Base-by-base conservation (phyloP, 2,888 invertebrate species). In the Imbricaverruca yamaguchii region DNA sequence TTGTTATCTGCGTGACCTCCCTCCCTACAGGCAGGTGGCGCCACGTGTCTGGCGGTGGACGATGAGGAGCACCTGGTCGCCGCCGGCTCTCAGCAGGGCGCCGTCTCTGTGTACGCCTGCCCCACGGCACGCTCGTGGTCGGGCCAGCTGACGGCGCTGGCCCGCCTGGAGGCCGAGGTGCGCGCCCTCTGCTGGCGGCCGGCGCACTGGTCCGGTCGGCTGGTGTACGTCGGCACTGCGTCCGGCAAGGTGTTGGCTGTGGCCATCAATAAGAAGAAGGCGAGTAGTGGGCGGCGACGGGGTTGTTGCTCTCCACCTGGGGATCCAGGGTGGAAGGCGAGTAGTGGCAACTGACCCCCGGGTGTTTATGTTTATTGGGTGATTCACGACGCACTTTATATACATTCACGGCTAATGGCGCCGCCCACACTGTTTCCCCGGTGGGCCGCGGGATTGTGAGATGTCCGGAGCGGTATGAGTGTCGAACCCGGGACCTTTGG, bases 71-170 rank as follows among this genome's bases (percentile, higher is more conserved):
- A 53, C 18, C 74, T 74, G 74, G 74, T 74, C 21, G 74, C 74
- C 53, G 74, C 74, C 74, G 74, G 74, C 74, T 74, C 74, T 1
- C 39, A 39, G 53, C 74, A 74, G 74, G 74, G 74, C 21, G 74
- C 53, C 21, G 74, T 74, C 74, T 18, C 18, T 23, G 74, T 74
- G 18, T 53, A 74, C 53, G 74, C 74, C 53, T 74, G 74, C 13
- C 74, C 74, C 13, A 74, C 74, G 18, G 8, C 39, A 53, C 74
- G 74, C 74, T 21, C 23, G 53, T 74, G 74, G 74, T 74, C 74
- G 6, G 74, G 74, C 15, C 74, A 74, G 74, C 53, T 74, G 74
- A 25, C 74, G 74, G 74, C 74, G 53, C 74, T 74, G 53, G 74
- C 74, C 15, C 39, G 74, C 53, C 53, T 74, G 13, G 74, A 74